Evolutionary conservation across 2,888 invertebrate species (phyloP), one percentile per base, ranked within the genome.

Genomic region (Ommatoiulus sabulosus): DNA sequence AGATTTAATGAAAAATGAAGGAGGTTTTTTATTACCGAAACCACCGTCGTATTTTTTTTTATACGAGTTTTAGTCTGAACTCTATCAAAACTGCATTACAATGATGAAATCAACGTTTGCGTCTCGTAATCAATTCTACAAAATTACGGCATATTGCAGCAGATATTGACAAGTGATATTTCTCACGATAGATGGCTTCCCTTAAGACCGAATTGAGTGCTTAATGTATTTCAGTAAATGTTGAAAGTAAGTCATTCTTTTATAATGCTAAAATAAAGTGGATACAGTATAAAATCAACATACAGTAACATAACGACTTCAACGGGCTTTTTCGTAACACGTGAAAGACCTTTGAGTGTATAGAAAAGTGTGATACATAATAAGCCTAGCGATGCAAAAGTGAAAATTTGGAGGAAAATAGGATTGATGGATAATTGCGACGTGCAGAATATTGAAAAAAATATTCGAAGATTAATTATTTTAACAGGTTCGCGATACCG

Each of bases 31-130:
- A 52, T 52, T 3, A 72, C 8, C 20, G 72, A 72, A 72, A 24
- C 72, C 72, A 72, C 72, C 72, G 20, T 72, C 20, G 20, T 72
- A 24, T 72, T 72, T 72, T 72, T 72, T 72, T 72, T 72, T 72
- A 72, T 63, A 63, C 52, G 52, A 15, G 52, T 52, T 52, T 52
- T 52, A 52, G 5, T 24, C 72, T 20, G 8, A 72, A 72, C 24
- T 72, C 72, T 72, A 72, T 72, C 20, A 72, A 72, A 72, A 20
- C 20, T 24, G 72, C 72, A 72, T 72, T 72, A 72, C 72, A 24
- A 72, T 24, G 72, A 72, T 72, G 72, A 72, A 72, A 72, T 72
- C 72, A 72, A 72, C 24, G 72, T 72, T 72, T 20, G 72, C n/a
- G 24, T 24, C 72, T 72, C 24, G 72, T 72, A 72, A 72, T 72